Percentiles rank a stretch among this genome's conserved stretches.
These are phyloP conservation scores for Microctonus hyperodae DNA, from an alignment of 2,888 invertebrate genomes.

Conservation along the genomic window DNA sequence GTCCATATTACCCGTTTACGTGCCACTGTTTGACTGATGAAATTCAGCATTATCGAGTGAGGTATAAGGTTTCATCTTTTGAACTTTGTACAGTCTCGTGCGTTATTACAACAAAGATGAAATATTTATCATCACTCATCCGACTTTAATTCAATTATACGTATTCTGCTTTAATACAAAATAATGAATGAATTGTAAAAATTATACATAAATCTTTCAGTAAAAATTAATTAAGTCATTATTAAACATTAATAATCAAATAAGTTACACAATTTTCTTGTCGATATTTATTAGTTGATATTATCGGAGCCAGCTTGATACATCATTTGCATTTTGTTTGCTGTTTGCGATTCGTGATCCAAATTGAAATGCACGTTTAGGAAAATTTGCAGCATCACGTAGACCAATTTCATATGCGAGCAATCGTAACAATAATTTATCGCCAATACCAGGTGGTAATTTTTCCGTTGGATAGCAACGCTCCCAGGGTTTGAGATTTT, in stretches of 20 bases:
- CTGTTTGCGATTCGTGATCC: slow-evolving; percentile 93
- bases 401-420: slow-evolving; percentile 75
- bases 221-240: too few species aligned
- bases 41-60: neutral
- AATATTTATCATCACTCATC: neutral
- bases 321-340: slow-evolving; percentile 85
- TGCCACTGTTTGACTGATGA: neutral
- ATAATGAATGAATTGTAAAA: too few species aligned
- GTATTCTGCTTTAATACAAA: too few species aligned
- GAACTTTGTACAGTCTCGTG: neutral
- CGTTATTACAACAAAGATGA: neutral
- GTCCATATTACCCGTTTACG: slow-evolving; percentile 15
- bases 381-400: slow-evolving; percentile 70
- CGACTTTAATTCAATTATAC: neutral
- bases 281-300: neutral
- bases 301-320: slow-evolving; percentile 65
- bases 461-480: slow-evolving; percentile 69
- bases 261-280: too few species aligned
- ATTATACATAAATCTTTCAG: too few species aligned
- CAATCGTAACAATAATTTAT: slow-evolving; percentile 86
- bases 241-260: too few species aligned
- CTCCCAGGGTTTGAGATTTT: slow-evolving; percentile 72
- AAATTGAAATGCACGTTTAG: slow-evolving; percentile 96
- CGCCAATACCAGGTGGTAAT: slow-evolving; percentile 83
- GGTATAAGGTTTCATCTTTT: neutral